A percentile compares a stretch with the other conserved stretches of the same genome.
Conservation (phyloP, 1,140 invertebrate species). For the Cheumatopsyche charites region DNA sequence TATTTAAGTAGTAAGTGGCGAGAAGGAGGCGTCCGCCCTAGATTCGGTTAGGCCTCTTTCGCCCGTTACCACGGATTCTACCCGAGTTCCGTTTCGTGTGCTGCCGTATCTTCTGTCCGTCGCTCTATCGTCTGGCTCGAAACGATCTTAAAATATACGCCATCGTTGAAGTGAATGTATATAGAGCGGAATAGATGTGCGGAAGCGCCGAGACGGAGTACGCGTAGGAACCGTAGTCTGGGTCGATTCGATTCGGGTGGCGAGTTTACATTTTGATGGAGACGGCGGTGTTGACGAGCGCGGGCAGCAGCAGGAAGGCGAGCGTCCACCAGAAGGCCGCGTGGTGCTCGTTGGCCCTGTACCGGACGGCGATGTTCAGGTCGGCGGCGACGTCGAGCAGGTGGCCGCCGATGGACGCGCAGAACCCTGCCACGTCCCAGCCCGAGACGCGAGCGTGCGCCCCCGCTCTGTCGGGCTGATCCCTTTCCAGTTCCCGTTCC, state of each 20-base stretch:
- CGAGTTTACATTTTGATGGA: conserved; percentile 68
- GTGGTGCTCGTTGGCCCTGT: conserved; percentile 58
- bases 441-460: conserved; percentile 53
- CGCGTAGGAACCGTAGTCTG: background rate
- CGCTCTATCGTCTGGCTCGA: no score
- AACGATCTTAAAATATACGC: no score
- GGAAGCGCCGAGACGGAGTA: no score
- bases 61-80: no score
- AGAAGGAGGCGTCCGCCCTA: no score
- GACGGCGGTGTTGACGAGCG: conserved; percentile 68
- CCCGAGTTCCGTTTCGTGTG: no score
- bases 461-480: conserved; percentile 57
- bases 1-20: no score
- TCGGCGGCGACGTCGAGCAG: conserved; percentile 69
- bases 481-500: no score
- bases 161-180: no score
- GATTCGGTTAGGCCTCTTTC: no score
- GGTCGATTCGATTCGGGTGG: background rate
- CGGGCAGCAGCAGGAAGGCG: conserved; percentile 68
- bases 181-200: no score
- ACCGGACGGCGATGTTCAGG: conserved; percentile 68
- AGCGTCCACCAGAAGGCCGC: conserved; percentile 66
- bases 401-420: conserved; percentile 63
- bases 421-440: conserved; percentile 56
- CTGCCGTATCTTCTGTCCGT: no score